Base-by-base conservation (phyloP, 2,113 vertebrate genomes). In the Cyanistes caeruleus region DNA sequence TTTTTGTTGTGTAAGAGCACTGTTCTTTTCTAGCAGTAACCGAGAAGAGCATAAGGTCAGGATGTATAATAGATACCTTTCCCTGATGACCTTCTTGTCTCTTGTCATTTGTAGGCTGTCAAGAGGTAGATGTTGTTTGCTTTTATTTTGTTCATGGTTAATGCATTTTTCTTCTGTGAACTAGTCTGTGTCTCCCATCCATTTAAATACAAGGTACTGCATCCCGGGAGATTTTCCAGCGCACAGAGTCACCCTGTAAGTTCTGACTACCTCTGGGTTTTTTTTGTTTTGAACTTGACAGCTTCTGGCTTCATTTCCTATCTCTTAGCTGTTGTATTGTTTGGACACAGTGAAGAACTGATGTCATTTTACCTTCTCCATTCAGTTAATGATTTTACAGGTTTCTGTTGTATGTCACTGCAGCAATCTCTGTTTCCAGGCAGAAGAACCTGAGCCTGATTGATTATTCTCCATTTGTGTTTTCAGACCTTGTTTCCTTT, bases 371-470 rank as follows among this genome's bases (percentile, higher is more conserved):
- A 70, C 39, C 39, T 90, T 86, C 24, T 86, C 15, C 6, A 3
- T n/a, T 24, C 35, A 63, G 3, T 7, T 73, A 35, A 65, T 80
- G 51, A 59, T 76, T 92, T 83, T 70, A 21, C 33, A 78, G 84
- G 28, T 64, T 92, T 81, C 68, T 72, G 64, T 90, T 23, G 0
- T 70, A 56, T 49, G 51, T 70, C 60, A 70, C 52, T 92, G 89
- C 73, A 78, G 64, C 62, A 81, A 25, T 78, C 41, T 86, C 48
- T 93, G 88, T 95, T 97, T 92, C 86, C 91, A 93, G 86, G 86
- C 86, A 95, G 80, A 90, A 88, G 5, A 88, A 44, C 25, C 8
- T 11, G 35, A 70, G 43, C 52, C 60, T 63, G 20, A 68, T 67
- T 35, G 52, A 84, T 81, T 74, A 37, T 74, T 92, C 21, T 52